Evolutionary conservation across 2,113 vertebrate genomes (phyloP).

Genomic region (Apus apus): DNA sequence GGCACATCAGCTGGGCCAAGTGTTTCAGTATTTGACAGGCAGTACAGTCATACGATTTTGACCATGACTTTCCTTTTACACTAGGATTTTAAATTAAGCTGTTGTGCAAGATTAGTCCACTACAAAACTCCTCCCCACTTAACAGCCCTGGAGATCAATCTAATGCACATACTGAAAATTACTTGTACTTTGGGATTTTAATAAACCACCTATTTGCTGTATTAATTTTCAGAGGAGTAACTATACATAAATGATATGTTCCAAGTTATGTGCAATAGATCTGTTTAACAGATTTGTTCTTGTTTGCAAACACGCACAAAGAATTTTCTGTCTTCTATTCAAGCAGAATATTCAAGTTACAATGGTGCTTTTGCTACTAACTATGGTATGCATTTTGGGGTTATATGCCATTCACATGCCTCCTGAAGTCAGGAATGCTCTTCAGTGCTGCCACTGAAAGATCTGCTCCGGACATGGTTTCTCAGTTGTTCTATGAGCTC

Average conservation of each 20-base stretch:
- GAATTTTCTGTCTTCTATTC: conserved; percentile 68
- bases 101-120: background rate
- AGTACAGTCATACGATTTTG: background rate
- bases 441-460: conserved; percentile 93
- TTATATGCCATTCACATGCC: conserved; percentile 18
- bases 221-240: conserved; percentile 66
- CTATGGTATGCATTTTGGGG: conserved; percentile 63
- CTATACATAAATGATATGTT: conserved; percentile 60
- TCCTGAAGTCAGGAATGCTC: conserved; percentile 89
- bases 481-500: conserved; percentile 96
- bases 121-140: background rate
- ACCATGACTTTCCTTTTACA: background rate
- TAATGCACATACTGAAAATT: conserved; percentile 34
- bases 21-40: background rate
- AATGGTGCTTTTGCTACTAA: conserved; percentile 72
- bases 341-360: conserved; percentile 63
- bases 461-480: conserved; percentile 95
- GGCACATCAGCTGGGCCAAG: background rate
- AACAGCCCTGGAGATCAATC: background rate
- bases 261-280: conserved; percentile 73
- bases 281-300: conserved; percentile 74
- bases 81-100: background rate
- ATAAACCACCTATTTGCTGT: conserved; percentile 47
- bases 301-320: conserved; percentile 67
- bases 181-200: conserved; percentile 36